Conservation (phyloP, 2,888 invertebrate species). For the Oscheius sp. region DNA sequence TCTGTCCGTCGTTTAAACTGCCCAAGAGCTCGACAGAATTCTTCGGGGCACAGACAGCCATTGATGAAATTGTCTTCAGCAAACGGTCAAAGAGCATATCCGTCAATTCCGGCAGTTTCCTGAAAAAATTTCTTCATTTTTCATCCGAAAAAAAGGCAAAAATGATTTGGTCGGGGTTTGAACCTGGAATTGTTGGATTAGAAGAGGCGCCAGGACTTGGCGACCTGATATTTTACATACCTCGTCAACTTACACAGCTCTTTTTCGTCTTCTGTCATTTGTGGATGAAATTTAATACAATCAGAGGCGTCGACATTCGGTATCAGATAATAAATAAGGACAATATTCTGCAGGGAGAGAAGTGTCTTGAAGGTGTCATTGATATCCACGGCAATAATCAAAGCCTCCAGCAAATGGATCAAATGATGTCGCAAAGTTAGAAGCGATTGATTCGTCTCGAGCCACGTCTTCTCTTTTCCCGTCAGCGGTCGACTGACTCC, state of each 20-base stretch:
- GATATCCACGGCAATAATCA: constrained; percentile 51
- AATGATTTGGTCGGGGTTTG: no score
- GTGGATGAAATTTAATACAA: constrained; percentile 19
- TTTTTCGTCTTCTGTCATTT: constrained; percentile 39
- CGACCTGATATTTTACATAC: no score
- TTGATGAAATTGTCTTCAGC: constrained; percentile 10
- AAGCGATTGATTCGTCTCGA: constrained; percentile 6
- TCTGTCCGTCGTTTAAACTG: constrained; percentile 26
- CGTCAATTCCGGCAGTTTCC: constrained; percentile 33
- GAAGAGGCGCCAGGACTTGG: no score
- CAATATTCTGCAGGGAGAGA: constrained; percentile 29
- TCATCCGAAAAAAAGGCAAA: no score
- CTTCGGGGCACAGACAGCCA: constrained; percentile 45
- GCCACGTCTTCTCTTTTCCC: neutral
- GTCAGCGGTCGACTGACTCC: neutral
- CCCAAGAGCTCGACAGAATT: constrained; percentile 36
- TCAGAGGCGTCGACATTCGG: constrained; percentile 39
- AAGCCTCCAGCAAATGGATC: constrained; percentile 50
- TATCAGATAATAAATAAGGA: constrained; percentile 38
- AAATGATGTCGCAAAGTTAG: constrained; percentile 41
- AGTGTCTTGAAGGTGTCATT: constrained; percentile 43
- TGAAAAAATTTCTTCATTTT: no score
- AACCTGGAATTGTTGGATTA: no score
- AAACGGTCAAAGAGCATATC: constrained; percentile 34
- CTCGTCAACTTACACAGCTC: constrained; percentile 31